Evolutionary conservation across 2,797 vertebrate genomes (phyloP).

Genomic region (Oreortyx pictus): DNA sequence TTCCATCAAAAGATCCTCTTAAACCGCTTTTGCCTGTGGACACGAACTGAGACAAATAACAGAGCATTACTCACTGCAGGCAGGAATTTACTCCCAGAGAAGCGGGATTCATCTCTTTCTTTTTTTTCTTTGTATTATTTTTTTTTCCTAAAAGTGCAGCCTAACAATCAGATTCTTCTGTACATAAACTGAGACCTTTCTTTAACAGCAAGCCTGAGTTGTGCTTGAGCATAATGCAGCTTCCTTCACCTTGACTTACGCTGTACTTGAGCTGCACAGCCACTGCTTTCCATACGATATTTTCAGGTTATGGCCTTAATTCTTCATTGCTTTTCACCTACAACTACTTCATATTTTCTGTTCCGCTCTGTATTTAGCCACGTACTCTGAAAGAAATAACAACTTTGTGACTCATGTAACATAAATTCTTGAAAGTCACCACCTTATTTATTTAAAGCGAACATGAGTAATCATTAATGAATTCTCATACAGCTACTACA

Average conservation of each 20-base stretch:
- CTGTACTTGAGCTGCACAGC: neutral
- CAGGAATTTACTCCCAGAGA: conserved; percentile 1
- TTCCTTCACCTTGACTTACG: neutral
- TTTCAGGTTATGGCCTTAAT: neutral
- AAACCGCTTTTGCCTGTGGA: conserved; percentile 16
- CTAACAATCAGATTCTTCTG: neutral
- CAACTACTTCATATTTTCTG: conserved; percentile 5
- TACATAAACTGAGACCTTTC: neutral
- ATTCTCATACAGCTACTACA: conserved; percentile 39
- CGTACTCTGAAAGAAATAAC: conserved; percentile 52
- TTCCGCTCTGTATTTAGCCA: conserved; percentile 27
- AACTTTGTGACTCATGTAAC: conserved; percentile 72
- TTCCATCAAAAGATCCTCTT: neutral
- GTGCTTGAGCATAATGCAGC: neutral
- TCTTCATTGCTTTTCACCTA: conserved; percentile 4
- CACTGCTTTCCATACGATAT: neutral
- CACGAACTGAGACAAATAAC: conserved; percentile 21
- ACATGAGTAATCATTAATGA: conserved; percentile 72
- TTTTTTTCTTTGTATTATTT: conserved; percentile 1
- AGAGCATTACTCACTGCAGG: neutral
- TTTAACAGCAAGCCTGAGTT: neutral
- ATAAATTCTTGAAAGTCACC: conserved; percentile 59
- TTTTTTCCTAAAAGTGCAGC: neutral
- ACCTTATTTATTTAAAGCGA: conserved; percentile 74
- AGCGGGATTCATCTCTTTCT: conserved; percentile 6